A percentile compares a stretch with the other conserved stretches of the same genome.
These are phyloP conservation scores for Mimas tiliae DNA, from an alignment of 2,888 invertebrate genomes.

Conservation along the genomic window DNA sequence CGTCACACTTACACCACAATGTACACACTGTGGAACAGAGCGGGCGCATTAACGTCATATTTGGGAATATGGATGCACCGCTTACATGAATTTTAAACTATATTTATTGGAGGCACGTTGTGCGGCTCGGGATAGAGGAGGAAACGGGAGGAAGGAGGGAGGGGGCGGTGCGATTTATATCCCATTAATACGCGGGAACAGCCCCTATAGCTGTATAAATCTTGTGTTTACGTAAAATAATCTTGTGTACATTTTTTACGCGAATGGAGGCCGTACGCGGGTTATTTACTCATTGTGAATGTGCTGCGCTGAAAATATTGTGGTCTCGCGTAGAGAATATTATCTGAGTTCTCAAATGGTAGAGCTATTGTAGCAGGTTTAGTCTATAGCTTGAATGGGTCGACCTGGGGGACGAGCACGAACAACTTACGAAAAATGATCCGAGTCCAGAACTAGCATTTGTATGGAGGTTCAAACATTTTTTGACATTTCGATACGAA, in stretches of 20 bases:
- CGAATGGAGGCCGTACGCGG: neutral
- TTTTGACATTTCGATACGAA: too few species aligned
- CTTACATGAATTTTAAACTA: conserved; percentile 18
- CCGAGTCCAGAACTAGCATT: too few species aligned
- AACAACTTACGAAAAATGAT: too few species aligned
- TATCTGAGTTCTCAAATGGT: too few species aligned
- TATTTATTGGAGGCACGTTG: conserved; percentile 10
- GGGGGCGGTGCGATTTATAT: conserved; percentile 2
- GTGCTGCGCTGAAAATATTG: neutral
- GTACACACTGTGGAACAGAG: neutral
- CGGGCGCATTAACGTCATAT: conserved; percentile 13
- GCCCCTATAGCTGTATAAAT: conserved; percentile 6
- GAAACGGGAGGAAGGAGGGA: neutral
- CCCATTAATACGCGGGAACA: conserved; percentile 10
- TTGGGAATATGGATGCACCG: conserved; percentile 18
- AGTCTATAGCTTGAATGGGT: too few species aligned
- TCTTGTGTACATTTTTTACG: conserved; percentile 10
- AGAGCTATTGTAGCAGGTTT: too few species aligned
- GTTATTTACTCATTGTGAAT: neutral
- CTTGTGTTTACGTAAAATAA: conserved; percentile 22
- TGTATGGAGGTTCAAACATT: too few species aligned
- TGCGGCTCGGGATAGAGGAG: neutral
- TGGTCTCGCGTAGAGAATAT: neutral
- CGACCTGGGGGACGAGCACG: too few species aligned
- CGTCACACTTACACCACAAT: too few species aligned